A percentile compares a stretch with the other conserved stretches of the same genome.
Conservation (phyloP, 2,797 vertebrate species). For the Myiotriccus ornatus region DNA sequence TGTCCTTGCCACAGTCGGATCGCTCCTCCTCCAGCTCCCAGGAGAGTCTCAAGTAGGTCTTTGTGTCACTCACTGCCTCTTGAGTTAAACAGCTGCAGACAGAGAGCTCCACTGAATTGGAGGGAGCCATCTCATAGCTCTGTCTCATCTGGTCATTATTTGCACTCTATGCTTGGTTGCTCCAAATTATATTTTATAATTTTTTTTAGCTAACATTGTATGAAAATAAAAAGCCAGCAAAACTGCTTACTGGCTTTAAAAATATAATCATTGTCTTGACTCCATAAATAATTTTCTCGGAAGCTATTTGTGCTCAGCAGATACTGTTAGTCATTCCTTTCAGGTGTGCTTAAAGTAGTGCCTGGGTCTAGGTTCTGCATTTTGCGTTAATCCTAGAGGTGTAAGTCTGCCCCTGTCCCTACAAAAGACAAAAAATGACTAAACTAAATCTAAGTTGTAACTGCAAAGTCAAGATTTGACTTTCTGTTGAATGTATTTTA, state of each 20-base stretch:
- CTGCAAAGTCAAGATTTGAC: not conserved
- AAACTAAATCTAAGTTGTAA: not conserved
- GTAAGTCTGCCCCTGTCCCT: not conserved
- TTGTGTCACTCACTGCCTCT: not conserved
- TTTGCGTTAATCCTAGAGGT: not conserved
- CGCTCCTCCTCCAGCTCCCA: slow-evolving; percentile 97
- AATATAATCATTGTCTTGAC: not conserved
- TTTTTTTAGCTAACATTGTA: not conserved
- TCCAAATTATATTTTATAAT: not conserved
- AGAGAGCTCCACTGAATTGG: not conserved
- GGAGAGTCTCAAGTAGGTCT: slow-evolving; percentile 95
- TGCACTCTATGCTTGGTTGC: not conserved
- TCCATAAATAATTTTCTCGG: not conserved
- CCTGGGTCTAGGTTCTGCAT: not conserved
- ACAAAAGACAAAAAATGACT: not conserved
- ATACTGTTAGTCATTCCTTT: not conserved
- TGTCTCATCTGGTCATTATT: not conserved
- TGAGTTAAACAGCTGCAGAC: not conserved
- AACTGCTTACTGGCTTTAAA: not conserved
- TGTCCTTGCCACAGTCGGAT: slow-evolving; percentile 94
- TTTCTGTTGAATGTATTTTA: not conserved
- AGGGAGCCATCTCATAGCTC: not conserved
- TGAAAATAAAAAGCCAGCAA: not conserved
- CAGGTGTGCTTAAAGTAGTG: not conserved
- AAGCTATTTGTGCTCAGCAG: not conserved